phyloP scores from a whole-genome alignment of 2,888 invertebrate species.

The Campopleginae sp. region DNA sequence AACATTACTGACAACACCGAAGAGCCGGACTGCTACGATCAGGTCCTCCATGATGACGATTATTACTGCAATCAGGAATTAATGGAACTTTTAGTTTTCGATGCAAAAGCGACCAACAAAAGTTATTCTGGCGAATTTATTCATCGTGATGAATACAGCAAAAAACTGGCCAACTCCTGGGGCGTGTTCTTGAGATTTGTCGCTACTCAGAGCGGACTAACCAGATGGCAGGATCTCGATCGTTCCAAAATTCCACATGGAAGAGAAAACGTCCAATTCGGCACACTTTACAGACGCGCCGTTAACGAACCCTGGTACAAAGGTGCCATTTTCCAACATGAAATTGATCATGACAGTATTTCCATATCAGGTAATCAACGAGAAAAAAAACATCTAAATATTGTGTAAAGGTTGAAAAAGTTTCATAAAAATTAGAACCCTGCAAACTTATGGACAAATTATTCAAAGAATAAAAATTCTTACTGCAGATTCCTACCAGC shows the following conservation, averaged over 20 bases:
- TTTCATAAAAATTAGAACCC: not conserved
- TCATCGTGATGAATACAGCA: constrained; percentile 84
- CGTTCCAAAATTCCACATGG: constrained; percentile 62
- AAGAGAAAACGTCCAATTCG: constrained; percentile 87
- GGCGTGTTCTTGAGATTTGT: constrained; percentile 92
- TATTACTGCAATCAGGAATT: constrained; percentile 94
- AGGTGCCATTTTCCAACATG: constrained; percentile 94
- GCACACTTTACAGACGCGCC: constrained; percentile 90
- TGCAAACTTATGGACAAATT: not conserved
- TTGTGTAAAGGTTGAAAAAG: not conserved
- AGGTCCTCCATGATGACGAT: constrained; percentile 88
- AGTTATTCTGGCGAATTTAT: constrained; percentile 82
- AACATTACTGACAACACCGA: constrained; percentile 75
- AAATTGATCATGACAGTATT: constrained; percentile 88
- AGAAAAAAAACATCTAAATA: not conserved
- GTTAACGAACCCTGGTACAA: constrained; percentile 97
- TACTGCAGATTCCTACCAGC: no score
- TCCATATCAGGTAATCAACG: constrained; percentile 77
- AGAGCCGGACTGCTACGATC: constrained; percentile 86
- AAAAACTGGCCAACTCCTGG: constrained; percentile 87
- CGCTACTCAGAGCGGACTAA: constrained; percentile 95
- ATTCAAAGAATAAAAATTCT: no score
- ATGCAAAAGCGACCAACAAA: constrained; percentile 90
- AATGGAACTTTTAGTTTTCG: constrained; percentile 93
- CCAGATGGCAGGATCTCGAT: constrained; percentile 90